These are phyloP conservation scores for Euphydryas editha DNA, from an alignment of 2,888 invertebrate genomes.

Conservation along the genomic window DNA sequence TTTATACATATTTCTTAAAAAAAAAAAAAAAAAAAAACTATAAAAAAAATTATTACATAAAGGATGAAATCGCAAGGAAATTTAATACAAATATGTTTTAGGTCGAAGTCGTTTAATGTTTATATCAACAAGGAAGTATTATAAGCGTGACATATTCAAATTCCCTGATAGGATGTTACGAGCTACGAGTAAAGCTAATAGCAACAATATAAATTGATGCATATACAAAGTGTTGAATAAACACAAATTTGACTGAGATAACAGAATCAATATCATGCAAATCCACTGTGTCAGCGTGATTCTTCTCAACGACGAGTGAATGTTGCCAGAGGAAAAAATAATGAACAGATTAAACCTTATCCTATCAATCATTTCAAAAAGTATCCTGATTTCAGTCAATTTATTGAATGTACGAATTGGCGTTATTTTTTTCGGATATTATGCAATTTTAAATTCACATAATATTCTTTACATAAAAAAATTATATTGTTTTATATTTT, in stretches of 20 bases:
- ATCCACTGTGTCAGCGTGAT: conserved; percentile 17
- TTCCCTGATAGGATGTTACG: not conserved
- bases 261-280: conserved; percentile 22
- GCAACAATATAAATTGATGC: not conserved
- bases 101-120: too few species aligned
- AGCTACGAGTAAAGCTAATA: not conserved
- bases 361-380: conserved; percentile 21
- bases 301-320: conserved; percentile 4
- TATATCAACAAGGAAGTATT: not conserved
- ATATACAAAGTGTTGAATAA: not conserved
- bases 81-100: too few species aligned
- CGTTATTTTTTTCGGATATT: too few species aligned
- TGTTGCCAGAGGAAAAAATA: conserved; percentile 1
- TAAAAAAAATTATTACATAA: too few species aligned
- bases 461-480: too few species aligned
- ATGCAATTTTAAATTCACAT: too few species aligned
- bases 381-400: not conserved
- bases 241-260: not conserved
- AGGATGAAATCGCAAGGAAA: too few species aligned
- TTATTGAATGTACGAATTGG: not conserved
- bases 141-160: not conserved
- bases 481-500: too few species aligned
- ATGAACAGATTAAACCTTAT: conserved; percentile 9
- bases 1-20: too few species aligned
- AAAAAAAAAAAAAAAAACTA: too few species aligned